Percentiles rank a stretch among this genome's conserved stretches.
Evolutionary conservation across 2,888 invertebrate species (phyloP).

Genomic region (Baronia brevicornis): DNA sequence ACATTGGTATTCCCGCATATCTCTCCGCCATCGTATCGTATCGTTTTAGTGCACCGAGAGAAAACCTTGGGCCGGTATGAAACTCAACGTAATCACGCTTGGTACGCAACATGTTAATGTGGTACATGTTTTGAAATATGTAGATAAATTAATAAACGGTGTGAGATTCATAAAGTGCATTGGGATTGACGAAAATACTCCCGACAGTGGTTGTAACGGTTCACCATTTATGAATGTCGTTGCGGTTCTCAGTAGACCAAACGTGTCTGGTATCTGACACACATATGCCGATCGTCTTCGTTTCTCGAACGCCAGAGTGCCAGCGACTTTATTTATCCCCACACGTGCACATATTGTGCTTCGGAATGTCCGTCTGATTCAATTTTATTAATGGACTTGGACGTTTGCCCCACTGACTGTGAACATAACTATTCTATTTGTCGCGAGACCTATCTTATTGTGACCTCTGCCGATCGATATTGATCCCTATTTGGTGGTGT

Average conservation of each 20-base stretch:
- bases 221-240: constrained; percentile 23
- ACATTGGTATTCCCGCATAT: too few species aligned
- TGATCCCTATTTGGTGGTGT: constrained; percentile 33
- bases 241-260: constrained; percentile 18
- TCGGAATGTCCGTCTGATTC: constrained; percentile 72
- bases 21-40: too few species aligned
- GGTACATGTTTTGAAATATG: too few species aligned
- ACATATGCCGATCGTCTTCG: constrained; percentile 8
- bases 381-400: constrained; percentile 76
- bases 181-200: too few species aligned
- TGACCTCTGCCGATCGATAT: constrained; percentile 31
- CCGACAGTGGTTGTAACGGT: too few species aligned
- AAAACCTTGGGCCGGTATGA: too few species aligned
- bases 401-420: constrained; percentile 71
- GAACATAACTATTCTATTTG: constrained; percentile 60
- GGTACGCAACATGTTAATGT: too few species aligned
- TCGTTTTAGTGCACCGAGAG: too few species aligned
- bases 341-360: constrained; percentile 67
- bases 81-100: too few species aligned
- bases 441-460: constrained; percentile 49
- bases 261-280: constrained; percentile 11
- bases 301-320: constrained; percentile 22
- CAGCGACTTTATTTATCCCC: constrained; percentile 51
- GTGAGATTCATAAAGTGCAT: too few species aligned
- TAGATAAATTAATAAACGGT: too few species aligned